These are phyloP conservation scores for Sepioteuthis lessoniana DNA, from an alignment of 2,888 invertebrate genomes.

Conservation along the genomic window DNA sequence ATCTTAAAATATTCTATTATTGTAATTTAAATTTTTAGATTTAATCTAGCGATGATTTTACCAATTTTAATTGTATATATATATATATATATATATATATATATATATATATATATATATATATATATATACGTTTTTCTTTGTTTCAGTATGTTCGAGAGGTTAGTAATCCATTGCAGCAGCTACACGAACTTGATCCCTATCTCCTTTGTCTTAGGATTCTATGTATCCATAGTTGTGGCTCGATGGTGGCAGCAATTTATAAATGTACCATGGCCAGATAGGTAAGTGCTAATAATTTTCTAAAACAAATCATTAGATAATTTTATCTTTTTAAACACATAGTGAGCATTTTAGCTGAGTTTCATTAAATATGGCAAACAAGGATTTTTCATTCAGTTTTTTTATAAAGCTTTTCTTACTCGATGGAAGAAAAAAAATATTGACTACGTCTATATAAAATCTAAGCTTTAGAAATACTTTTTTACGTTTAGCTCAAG, in stretches of 20 bases:
- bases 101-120: too few relatives aligned
- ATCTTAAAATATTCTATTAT: too few relatives aligned
- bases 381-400: too few relatives aligned
- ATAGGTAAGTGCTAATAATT: slow-evolving; percentile 76
- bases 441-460: too few relatives aligned
- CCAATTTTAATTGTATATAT: too few relatives aligned
- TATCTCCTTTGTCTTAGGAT: slow-evolving; percentile 92
- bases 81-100: too few relatives aligned
- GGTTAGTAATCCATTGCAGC: slow-evolving; percentile 88
- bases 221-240: slow-evolving; percentile 94
- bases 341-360: background rate
- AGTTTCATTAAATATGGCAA: background rate
- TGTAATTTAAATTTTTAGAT: too few relatives aligned
- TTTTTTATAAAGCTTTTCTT: too few relatives aligned
- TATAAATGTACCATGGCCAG: slow-evolving; percentile 86
- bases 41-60: too few relatives aligned
- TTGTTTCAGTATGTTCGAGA: slow-evolving; percentile 83
- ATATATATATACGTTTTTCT: background rate
- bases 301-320: background rate
- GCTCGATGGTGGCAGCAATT: slow-evolving; percentile 94
- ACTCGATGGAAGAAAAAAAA: too few relatives aligned
- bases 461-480: too few relatives aligned
- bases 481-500: too few relatives aligned
- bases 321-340: background rate
- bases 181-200: slow-evolving; percentile 91